Conservation (phyloP, 2,888 invertebrate genomes). For the Harpagoxenus sublaevis region DNA sequence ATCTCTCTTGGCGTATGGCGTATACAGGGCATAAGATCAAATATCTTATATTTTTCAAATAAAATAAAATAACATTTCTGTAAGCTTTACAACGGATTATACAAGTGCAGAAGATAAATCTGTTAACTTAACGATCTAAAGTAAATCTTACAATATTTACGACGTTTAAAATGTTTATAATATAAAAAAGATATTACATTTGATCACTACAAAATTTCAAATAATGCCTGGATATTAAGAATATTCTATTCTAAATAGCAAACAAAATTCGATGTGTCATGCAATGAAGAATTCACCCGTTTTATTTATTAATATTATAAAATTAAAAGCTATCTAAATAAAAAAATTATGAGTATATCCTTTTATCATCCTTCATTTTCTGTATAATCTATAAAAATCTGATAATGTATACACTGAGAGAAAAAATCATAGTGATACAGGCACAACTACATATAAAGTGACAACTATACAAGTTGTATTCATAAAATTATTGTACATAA, state of each 20-base stretch:
- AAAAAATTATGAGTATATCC: background rate
- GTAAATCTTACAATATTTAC: background rate
- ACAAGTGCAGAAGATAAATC: background rate
- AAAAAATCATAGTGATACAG: too few species aligned
- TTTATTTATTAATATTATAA: background rate
- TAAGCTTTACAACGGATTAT: background rate
- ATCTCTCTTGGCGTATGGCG: background rate
- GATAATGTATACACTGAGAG: background rate
- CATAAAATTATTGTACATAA: too few species aligned
- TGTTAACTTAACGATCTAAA: background rate
- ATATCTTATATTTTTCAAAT: background rate
- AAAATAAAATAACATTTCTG: background rate
- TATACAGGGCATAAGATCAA: background rate
- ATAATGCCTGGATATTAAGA: background rate
- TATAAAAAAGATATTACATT: constrained; percentile 22
- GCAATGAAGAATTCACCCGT: background rate
- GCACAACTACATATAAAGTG: too few species aligned
- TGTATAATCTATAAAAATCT: background rate
- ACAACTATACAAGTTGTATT: too few species aligned
- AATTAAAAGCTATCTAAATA: background rate
- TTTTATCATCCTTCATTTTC: background rate
- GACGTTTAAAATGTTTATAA: background rate
- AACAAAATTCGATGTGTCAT: background rate
- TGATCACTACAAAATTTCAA: background rate
- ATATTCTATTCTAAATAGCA: background rate